Conservation (phyloP, 2,113 vertebrate genomes). For the Periophthalmus modestus region DNA sequence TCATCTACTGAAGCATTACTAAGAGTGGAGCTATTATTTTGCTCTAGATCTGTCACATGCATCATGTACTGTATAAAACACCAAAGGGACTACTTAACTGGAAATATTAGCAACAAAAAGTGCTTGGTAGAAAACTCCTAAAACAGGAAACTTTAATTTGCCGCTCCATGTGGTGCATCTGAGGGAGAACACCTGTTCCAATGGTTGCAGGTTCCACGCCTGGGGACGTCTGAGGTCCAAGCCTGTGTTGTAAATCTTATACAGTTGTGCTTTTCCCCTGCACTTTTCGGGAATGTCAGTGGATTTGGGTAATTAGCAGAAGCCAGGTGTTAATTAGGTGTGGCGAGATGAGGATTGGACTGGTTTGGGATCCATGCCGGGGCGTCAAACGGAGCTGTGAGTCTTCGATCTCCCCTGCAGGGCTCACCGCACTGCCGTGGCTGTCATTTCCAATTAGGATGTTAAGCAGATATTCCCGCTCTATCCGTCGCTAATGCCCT, state of each 20-base stretch:
- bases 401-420: constrained; percentile 68
- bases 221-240: constrained; percentile 33
- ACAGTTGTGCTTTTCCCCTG: not conserved
- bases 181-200: constrained; percentile 50
- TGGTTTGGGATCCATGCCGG: constrained; percentile 61
- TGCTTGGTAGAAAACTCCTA: constrained; percentile 20
- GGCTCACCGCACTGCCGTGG: constrained; percentile 56
- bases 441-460: constrained; percentile 74
- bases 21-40: constrained; percentile 23
- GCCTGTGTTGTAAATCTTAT: constrained; percentile 32
- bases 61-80: constrained; percentile 17
- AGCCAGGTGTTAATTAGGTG: constrained; percentile 72
- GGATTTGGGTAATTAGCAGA: constrained; percentile 58
- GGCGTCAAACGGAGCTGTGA: constrained; percentile 52
- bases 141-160: constrained; percentile 15
- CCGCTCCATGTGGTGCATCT: constrained; percentile 17
- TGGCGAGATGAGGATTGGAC: constrained; percentile 44
- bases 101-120: constrained; percentile 22
- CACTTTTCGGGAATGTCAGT: constrained; percentile 26
- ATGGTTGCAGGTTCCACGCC: constrained; percentile 34
- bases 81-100: constrained; percentile 29
- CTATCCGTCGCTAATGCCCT: constrained; percentile 35
- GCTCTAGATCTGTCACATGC: constrained; percentile 17
- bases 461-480: constrained; percentile 66
- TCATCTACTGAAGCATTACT: constrained; percentile 2